Conservation (phyloP, 2,797 vertebrate genomes). For the Scleropages formosus region DNA sequence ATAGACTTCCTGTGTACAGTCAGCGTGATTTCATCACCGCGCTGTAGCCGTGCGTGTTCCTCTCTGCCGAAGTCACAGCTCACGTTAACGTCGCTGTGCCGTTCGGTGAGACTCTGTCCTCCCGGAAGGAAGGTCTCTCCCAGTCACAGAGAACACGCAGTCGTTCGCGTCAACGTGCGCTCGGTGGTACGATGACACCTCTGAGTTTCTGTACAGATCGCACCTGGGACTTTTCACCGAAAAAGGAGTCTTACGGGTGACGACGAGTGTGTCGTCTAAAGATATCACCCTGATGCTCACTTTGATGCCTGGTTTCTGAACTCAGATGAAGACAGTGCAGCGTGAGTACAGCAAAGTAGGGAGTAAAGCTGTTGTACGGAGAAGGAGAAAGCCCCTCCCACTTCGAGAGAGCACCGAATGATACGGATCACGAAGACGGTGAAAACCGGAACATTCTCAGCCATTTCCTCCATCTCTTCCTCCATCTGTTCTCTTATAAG, state of each 20-base stretch:
- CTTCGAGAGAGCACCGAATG: too few species aligned
- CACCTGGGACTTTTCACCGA: neutral
- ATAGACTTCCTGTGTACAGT: neutral
- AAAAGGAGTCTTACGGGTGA: neutral
- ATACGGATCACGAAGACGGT: too few species aligned
- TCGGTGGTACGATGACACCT: neutral
- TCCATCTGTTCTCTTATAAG: too few species aligned
- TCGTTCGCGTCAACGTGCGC: neutral
- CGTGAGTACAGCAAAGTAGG: neutral
- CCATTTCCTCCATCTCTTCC: too few species aligned
- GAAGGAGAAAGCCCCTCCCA: too few species aligned
- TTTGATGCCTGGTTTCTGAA: neutral
- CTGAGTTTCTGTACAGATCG: neutral
- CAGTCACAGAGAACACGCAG: neutral
- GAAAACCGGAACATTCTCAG: too few species aligned
- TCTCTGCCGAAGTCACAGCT: neutral
- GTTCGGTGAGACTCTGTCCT: neutral
- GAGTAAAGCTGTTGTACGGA: too few species aligned
- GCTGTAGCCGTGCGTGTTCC: neutral
- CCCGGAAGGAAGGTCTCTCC: neutral
- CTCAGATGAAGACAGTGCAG: neutral
- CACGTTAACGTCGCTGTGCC: neutral
- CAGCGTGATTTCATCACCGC: neutral
- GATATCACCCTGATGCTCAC: neutral
- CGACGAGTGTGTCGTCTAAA: neutral